A percentile compares a stretch with the other conserved stretches of the same genome.
These are phyloP conservation scores for Aphelenchoides fujianensis DNA, from an alignment of 1,140 invertebrate species.

Conservation along the genomic window DNA sequence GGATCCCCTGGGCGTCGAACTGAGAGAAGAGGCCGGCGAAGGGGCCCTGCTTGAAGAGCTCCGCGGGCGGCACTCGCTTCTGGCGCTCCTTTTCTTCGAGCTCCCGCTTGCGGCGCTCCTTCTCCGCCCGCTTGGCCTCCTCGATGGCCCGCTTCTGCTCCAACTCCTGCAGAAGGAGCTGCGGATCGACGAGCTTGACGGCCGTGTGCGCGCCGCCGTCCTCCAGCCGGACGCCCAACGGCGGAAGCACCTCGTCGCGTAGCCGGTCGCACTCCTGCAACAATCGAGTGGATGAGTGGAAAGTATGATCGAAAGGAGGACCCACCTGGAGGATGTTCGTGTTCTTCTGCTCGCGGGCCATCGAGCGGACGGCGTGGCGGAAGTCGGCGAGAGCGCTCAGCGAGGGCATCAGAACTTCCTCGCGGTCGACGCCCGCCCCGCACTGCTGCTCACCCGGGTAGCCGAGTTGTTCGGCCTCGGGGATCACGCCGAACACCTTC, in stretches of 20 bases:
- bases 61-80: constrained; percentile 75
- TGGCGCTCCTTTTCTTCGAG: constrained; percentile 72
- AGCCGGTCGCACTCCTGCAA: constrained; percentile 76
- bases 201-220: constrained; percentile 69
- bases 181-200: constrained; percentile 74
- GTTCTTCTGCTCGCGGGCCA: constrained; percentile 72
- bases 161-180: constrained; percentile 77
- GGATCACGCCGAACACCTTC: constrained; percentile 81
- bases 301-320: neutral
- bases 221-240: constrained; percentile 86
- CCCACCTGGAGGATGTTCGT: constrained; percentile 65
- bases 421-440: constrained; percentile 63
- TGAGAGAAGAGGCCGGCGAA: constrained; percentile 87
- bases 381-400: constrained; percentile 80
- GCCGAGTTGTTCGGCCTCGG: constrained; percentile 72
- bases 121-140: constrained; percentile 74
- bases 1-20: constrained; percentile 88
- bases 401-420: constrained; percentile 81
- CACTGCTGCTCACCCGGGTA: constrained; percentile 68
- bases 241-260: constrained; percentile 80
- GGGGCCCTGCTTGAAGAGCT: constrained; percentile 73
- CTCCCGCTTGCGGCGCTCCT: constrained; percentile 76
- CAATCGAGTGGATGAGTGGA: neutral
- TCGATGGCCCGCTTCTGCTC: constrained; percentile 70
- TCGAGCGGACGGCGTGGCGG: constrained; percentile 75